Evolutionary conservation across 2,113 vertebrate genomes (phyloP), one percentile per base, ranked within the genome.

Genomic region (Stigmatopora nigra): DNA sequence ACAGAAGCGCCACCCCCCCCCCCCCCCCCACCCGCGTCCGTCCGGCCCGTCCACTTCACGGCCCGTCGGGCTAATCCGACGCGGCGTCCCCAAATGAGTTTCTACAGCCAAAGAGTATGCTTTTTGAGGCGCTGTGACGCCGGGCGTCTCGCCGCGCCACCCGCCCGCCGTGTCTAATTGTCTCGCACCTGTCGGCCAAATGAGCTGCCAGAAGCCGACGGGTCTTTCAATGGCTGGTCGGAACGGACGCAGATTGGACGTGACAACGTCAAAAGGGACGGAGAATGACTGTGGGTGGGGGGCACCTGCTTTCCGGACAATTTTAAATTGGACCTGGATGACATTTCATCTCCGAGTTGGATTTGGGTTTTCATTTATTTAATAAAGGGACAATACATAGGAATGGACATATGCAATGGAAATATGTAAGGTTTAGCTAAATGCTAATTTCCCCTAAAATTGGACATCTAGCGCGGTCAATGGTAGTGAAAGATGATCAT

Each of bases 51-150:
- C 93, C 71, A 88, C 92, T 90, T 98, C 95, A 95, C 82, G 65
- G 47, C 93, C 96, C 94, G 92, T 89, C 89, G 78, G 88, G 73
- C 55, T 99, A 99, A 99, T 98, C 89, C 91, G 90, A 95, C 87
- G 88, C 96, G 97, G 94, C 97, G 95, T 95, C 92, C 88, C 92
- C 92, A 96, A 98, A 98, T 96, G 94, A 97, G 94, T 95, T 92
- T 89, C 93, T 90, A 87, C 86, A 83, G 92, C 91, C 90, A 91
- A 31, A 93, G 93, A 93, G 93, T 96, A 98, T 98, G 97, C 96
- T 98, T 98, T 99, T 98, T 99, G 94, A 99, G 96, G 94, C 94
- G 94, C 96, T 98, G 97, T 98, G 94, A 96, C 96, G 95, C 94
- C 92, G 93, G 93, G 92, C 92, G 91, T 91, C 92, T 92, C 89